Evolutionary conservation across 2,888 invertebrate species (phyloP).

Genomic region (Dioctria rufipes): DNA sequence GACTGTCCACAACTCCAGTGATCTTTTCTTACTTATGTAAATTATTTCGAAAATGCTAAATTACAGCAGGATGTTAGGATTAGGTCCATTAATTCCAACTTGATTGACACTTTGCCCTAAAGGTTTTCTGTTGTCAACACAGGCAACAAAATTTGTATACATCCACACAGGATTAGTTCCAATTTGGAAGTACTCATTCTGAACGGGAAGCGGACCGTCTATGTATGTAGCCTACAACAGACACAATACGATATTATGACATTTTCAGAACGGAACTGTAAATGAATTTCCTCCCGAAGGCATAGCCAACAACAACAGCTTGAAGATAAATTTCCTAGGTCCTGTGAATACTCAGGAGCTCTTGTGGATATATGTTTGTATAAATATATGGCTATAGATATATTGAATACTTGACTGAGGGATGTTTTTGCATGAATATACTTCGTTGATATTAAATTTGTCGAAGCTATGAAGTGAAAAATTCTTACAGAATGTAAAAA

Average conservation of each 20-base stretch:
- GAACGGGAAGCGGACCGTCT: too few species aligned
- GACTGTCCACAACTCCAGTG: conserved; percentile 25
- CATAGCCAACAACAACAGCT: neutral
- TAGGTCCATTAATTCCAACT: conserved; percentile 57
- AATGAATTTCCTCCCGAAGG: conserved; percentile 25
- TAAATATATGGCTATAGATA: too few species aligned
- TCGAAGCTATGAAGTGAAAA: too few species aligned
- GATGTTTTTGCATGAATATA: neutral
- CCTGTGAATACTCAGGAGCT: neutral
- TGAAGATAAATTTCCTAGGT: neutral
- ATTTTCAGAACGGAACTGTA: conserved; percentile 18
- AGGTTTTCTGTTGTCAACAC: conserved; percentile 39
- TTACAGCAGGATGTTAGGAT: conserved; percentile 52
- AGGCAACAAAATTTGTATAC: conserved; percentile 14
- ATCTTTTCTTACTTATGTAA: conserved; percentile 53
- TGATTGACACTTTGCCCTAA: conserved; percentile 55
- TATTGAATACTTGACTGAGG: neutral
- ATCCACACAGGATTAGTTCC: conserved; percentile 10
- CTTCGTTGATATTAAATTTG: too few species aligned
- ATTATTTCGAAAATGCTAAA: conserved; percentile 55
- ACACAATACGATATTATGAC: conserved; percentile 25
- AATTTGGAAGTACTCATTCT: too few species aligned
- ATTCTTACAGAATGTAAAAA: too few species aligned
- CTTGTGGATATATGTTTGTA: neutral
- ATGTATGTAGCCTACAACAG: neutral